A percentile compares a stretch with the other conserved stretches of the same genome.
phyloP scores from a whole-genome alignment of 2,888 invertebrate genomes.

The Plemyria rubiginata region DNA sequence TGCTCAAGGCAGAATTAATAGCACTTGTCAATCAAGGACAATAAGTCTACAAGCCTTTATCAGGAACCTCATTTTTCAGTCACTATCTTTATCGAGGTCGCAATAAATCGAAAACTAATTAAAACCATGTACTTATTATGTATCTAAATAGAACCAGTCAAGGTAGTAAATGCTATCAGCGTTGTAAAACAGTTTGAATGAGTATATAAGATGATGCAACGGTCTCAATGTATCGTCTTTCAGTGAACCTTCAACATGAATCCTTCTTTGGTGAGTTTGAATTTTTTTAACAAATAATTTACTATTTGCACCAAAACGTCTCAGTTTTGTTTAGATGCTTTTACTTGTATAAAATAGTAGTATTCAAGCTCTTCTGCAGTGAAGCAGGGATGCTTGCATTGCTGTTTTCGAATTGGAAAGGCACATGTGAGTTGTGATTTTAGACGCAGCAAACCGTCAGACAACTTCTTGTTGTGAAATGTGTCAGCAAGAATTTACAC shows the following conservation, averaged over 20 bases:
- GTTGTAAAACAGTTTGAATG: conserved; percentile 21
- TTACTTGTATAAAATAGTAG: too few species aligned
- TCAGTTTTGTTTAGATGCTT: too few species aligned
- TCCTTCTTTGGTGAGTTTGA: conserved; percentile 21
- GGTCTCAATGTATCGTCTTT: conserved; percentile 4
- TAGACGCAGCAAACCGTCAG: too few species aligned
- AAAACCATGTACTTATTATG: conserved; percentile 18
- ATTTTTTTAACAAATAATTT: background rate
- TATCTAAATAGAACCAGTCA: conserved; percentile 28
- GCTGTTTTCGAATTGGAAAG: too few species aligned
- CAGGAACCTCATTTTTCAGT: conserved; percentile 6
- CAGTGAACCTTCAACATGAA: conserved; percentile 20
- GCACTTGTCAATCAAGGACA: conserved; percentile 2
- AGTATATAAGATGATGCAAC: conserved; percentile 24
- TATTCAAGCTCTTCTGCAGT: too few species aligned
- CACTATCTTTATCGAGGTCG: conserved; percentile 16
- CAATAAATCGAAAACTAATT: conserved; percentile 18
- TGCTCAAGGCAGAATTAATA: background rate
- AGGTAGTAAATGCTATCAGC: conserved; percentile 30
- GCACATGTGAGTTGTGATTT: too few species aligned
- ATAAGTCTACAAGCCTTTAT: background rate
- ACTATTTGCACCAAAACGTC: too few species aligned
- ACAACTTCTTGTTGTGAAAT: too few species aligned
- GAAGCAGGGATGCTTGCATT: too few species aligned
- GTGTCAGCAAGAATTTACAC: too few species aligned